phyloP scores from a whole-genome alignment of 2,113 vertebrate genomes.

The Cyphomyrus discorhynchus region DNA sequence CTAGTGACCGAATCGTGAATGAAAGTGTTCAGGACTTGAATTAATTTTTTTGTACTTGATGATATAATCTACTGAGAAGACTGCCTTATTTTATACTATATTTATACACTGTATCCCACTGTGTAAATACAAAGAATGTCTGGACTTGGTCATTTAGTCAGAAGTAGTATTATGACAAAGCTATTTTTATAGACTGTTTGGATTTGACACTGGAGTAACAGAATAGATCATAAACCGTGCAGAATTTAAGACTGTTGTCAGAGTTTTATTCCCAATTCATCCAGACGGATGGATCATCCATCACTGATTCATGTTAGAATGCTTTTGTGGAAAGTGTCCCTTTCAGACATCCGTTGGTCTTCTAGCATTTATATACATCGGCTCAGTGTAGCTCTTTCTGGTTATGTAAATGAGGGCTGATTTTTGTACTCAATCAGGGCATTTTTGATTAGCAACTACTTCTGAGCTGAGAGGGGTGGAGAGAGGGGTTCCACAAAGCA shows the following conservation, averaged over 20 bases:
- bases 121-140: conserved; percentile 62
- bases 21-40: conserved; percentile 52
- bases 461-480: neutral
- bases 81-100: conserved; percentile 92
- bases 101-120: conserved; percentile 85
- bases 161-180: conserved; percentile 58
- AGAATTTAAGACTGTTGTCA: conserved; percentile 58
- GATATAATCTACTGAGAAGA: conserved; percentile 72
- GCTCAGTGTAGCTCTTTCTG: neutral
- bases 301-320: conserved; percentile 53
- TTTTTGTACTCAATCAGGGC: neutral
- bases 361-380: neutral
- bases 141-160: conserved; percentile 62
- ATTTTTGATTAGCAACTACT: neutral
- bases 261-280: conserved; percentile 52
- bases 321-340: conserved; percentile 52
- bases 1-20: conserved; percentile 61
- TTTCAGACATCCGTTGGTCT: neutral
- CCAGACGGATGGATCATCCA: conserved; percentile 41
- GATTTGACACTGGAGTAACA: conserved; percentile 75
- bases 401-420: neutral
- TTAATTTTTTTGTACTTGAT: conserved; percentile 66
- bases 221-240: conserved; percentile 57
- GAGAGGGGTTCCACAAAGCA: neutral
- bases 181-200: conserved; percentile 77